Evolutionary conservation across 2,888 invertebrate species (phyloP), one percentile per base, ranked within the genome.

Genomic region (Ormyrus nitidulus): DNA sequence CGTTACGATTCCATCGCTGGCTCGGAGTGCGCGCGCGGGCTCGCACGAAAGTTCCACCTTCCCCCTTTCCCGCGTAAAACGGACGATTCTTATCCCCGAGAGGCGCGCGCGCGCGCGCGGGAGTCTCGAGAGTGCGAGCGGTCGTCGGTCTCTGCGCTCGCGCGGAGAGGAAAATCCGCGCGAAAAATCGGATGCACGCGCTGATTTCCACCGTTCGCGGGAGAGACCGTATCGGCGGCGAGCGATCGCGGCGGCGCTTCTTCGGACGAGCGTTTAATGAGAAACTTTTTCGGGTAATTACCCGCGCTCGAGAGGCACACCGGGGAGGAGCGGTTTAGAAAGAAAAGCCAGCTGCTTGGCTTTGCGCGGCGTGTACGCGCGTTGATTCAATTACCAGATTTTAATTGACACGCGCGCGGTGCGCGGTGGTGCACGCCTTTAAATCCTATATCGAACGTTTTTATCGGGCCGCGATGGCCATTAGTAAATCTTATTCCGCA

Each of bases 1-100:
- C 88, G 84, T 87, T 86, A 87, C 87, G 88, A 88, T 87, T 84
- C 86, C 85, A 87, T 87, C 88, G 86, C 86, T 19, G 2, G 19
- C 19, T 19, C 82, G 53, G 19, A 19, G 19, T 19, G 19, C 19
- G 19, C 19, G 19, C 19, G 19, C 19, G 19, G 1, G 19, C 19
- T 19, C 65, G 6, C 65, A 75, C 64, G 74, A 74, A 74, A 79
- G 74, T 77, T 68, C 51, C 46, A 61, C 13, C 48, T 19, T 19
- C 19, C 19, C 19, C 56, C 46, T 6, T 11, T 8, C 65, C 77
- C 44, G 19, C 19, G 19, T 19, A 19, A 2, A 19, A 19, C 19
- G 2, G 19, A 87, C 87, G 86, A 86, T 86, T 84, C 85, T 19
- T 85, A 86, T 86, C 86, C 86, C 19, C 19, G 19, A 1, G 19